Percentiles rank a stretch among this genome's conserved stretches.
These are phyloP conservation scores for Halictus ligatus DNA, from an alignment of 2,888 invertebrate species.

Conservation along the genomic window DNA sequence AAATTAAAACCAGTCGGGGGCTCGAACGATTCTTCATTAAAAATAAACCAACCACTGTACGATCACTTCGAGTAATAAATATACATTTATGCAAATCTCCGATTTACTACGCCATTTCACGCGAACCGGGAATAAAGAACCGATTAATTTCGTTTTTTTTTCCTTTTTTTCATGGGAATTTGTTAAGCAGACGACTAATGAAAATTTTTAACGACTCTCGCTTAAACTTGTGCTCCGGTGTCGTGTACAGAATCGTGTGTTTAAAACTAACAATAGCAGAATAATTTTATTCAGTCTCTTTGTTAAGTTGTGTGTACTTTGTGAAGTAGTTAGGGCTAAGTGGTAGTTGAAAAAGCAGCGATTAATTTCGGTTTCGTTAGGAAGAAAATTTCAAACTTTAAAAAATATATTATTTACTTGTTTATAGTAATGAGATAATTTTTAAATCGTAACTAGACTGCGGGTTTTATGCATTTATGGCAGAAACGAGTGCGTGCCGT, in stretches of 20 bases:
- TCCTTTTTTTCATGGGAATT: background rate
- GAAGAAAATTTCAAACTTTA: background rate
- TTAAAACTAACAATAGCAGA: background rate
- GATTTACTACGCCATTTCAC: background rate
- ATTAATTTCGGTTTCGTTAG: background rate
- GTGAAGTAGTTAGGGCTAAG: background rate
- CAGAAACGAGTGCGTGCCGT: too few relatives aligned
- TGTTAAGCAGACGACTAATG: background rate
- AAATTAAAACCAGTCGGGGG: conserved; percentile 11
- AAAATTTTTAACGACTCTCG: background rate
- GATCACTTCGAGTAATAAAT: background rate
- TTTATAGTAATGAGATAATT: too few relatives aligned
- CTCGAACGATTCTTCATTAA: background rate
- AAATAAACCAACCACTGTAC: background rate
- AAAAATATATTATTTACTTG: background rate
- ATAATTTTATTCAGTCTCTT: background rate
- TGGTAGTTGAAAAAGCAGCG: background rate
- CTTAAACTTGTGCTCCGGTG: background rate
- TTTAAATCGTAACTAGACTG: too few relatives aligned
- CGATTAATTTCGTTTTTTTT: background rate
- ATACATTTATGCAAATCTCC: background rate
- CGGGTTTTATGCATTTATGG: too few relatives aligned
- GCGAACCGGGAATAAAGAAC: background rate
- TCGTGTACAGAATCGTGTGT: background rate
- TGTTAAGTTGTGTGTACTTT: background rate